Evolutionary conservation across 2,888 invertebrate species (phyloP).

Genomic region (Megalurothrips usitatus): DNA sequence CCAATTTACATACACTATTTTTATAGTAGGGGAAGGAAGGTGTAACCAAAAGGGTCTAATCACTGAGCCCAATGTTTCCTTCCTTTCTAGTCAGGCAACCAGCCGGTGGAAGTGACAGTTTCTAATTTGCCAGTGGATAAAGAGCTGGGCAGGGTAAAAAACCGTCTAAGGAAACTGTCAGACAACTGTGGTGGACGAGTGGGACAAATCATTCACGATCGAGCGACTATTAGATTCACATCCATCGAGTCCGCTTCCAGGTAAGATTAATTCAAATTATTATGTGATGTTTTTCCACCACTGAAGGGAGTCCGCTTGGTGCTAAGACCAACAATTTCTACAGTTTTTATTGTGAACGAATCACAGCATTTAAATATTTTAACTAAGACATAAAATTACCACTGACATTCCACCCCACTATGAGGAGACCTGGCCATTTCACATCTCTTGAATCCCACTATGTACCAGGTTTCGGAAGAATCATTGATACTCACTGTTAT

Average conservation of each 20-base stretch:
- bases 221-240: slow-evolving; percentile 65
- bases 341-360: no score
- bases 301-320: no score
- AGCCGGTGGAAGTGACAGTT: slow-evolving; percentile 58
- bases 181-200: slow-evolving; percentile 80
- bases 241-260: slow-evolving; percentile 66
- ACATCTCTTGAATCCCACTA: no score
- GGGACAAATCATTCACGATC: slow-evolving; percentile 56
- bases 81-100: slow-evolving; percentile 43
- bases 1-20: slow-evolving; percentile 11
- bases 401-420: no score
- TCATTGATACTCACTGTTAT: no score
- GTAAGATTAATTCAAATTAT: slow-evolving; percentile 49
- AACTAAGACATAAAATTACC: no score
- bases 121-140: slow-evolving; percentile 62
- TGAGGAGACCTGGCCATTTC: no score
- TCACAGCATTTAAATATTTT: no score
- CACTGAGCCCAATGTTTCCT: slow-evolving; percentile 34
- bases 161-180: slow-evolving; percentile 63
- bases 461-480: no score
- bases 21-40: slow-evolving; percentile 37
- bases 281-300: no score
- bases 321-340: no score
- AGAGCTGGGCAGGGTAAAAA: slow-evolving; percentile 54
- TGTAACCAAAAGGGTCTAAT: slow-evolving; percentile 30